These are phyloP conservation scores for Micrasema minimum DNA, from an alignment of 1,140 invertebrate species.

Conservation along the genomic window DNA sequence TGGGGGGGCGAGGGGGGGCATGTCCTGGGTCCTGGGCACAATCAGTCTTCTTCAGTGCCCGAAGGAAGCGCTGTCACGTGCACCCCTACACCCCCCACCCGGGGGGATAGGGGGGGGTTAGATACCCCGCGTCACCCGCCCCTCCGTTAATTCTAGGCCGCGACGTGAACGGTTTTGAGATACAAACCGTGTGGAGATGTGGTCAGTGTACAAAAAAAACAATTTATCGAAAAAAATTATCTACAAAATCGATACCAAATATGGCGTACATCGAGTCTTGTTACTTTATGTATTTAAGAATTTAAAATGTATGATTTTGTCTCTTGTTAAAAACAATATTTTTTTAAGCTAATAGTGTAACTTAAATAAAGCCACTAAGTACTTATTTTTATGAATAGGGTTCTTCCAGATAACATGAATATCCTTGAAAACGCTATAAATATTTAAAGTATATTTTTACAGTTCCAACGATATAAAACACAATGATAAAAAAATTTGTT, in stretches of 20 bases:
- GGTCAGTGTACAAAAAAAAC: conserved; percentile 1
- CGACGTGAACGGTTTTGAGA: conserved; percentile 26
- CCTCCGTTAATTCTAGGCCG: conserved; percentile 32
- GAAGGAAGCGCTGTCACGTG: conserved; percentile 48
- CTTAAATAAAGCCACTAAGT: no score
- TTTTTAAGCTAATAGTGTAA: no score
- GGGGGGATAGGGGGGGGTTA: background rate
- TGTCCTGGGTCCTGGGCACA: conserved; percentile 44
- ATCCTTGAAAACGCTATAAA: no score
- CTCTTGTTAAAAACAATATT: no score
- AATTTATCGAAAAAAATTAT: background rate
- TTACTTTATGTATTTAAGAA: no score
- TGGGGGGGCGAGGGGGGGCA: background rate
- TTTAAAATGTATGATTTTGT: no score
- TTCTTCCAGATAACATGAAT: no score
- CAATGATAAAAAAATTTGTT: no score
- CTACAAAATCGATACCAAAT: background rate
- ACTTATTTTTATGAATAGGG: no score
- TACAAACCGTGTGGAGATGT: conserved; percentile 4
- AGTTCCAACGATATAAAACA: no score
- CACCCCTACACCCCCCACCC: conserved; percentile 32
- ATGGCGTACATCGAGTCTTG: no score
- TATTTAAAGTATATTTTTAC: no score
- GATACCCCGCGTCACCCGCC: conserved; percentile 15
- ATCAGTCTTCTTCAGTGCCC: conserved; percentile 53